phyloP scores from a whole-genome alignment of 1,140 invertebrate genomes.

The Rhagoletis pomonella region DNA sequence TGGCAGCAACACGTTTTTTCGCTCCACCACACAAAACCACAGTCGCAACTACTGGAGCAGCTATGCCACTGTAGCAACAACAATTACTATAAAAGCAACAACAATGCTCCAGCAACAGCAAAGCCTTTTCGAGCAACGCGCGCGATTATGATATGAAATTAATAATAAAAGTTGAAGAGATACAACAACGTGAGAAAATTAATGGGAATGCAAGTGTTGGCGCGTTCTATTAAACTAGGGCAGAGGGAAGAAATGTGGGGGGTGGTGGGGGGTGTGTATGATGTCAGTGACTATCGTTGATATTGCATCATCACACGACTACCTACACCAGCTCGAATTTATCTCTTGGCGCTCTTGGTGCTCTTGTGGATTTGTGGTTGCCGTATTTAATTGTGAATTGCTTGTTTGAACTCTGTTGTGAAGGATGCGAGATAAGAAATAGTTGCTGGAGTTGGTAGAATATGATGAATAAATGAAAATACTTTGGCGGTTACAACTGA shows the following conservation, averaged over 20 bases:
- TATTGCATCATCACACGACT: not conserved
- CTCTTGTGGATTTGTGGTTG: slow-evolving; percentile 15
- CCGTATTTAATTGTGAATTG: slow-evolving; percentile 42
- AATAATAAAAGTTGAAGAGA: slow-evolving; percentile 44
- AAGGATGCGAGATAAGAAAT: not conserved
- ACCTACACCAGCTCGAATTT: not conserved
- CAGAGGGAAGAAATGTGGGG: not conserved
- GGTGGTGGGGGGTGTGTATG: not conserved
- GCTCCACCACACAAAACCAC: not conserved
- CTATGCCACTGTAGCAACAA: not conserved
- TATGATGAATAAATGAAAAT: slow-evolving; percentile 42
- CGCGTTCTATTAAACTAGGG: not conserved
- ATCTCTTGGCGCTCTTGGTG: not conserved
- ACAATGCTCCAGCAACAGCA: not conserved
- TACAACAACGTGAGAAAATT: slow-evolving; percentile 49
- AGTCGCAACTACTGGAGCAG: not conserved
- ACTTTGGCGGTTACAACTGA: not conserved
- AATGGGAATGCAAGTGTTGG: slow-evolving; percentile 29
- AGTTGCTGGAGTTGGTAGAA: slow-evolving; percentile 6
- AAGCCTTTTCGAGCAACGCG: not conserved
- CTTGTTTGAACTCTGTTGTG: slow-evolving; percentile 13
- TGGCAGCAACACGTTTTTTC: not conserved
- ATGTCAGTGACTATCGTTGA: not conserved
- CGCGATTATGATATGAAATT: slow-evolving; percentile 52
- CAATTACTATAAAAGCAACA: not conserved